Base-by-base conservation (phyloP, 1,140 invertebrate genomes). In the Bombus affinis region DNA sequence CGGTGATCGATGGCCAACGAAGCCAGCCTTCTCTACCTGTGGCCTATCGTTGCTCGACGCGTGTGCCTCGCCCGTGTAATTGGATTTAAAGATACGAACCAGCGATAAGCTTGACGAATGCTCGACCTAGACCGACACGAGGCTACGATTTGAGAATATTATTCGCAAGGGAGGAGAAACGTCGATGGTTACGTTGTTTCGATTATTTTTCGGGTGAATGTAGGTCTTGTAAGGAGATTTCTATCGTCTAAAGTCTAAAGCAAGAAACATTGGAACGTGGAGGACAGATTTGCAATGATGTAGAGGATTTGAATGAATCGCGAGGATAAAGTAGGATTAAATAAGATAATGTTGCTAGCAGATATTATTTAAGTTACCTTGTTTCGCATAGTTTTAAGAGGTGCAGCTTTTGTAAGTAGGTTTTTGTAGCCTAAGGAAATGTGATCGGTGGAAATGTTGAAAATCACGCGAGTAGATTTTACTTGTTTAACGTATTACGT, bases 11-110 rank as follows among this genome's bases (percentile, higher is more conserved):
- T 71, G 65, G 47, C 44, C 65, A 37, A 32, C n/a, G 42, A n/a
- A 72, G n/a, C 35, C 66, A 25, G 35, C 10, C 37, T 57, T 57
- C 9, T 35, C 39, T 12, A 32, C 35, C 32, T 13, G 13, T 59
- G 76, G 28, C 39, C 32, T 76, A 83, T 83, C 81, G 35, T 10
- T 77, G 37, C 47, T 32, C 25, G 35, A 42, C 66, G 12, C 44
- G 28, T 37, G 68, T 47, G 68, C 47, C 39, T 74, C 42, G 72
- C 28, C 6, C 22, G 35, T 73, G 83, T 85, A 80, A 85, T 85
- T 85, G 82, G 82, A 84, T 84, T 84, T 79, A 84, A 84, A 84
- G 82, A 84, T 84, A 71, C 75, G 66, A n/a, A 8, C n/a, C 32
- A 15, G 10, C 37, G 82, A 84, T 84, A 84, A 70, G 42, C n/a